These are phyloP conservation scores for Pygocentrus nattereri DNA, from an alignment of 2,797 vertebrate genomes.

Conservation along the genomic window DNA sequence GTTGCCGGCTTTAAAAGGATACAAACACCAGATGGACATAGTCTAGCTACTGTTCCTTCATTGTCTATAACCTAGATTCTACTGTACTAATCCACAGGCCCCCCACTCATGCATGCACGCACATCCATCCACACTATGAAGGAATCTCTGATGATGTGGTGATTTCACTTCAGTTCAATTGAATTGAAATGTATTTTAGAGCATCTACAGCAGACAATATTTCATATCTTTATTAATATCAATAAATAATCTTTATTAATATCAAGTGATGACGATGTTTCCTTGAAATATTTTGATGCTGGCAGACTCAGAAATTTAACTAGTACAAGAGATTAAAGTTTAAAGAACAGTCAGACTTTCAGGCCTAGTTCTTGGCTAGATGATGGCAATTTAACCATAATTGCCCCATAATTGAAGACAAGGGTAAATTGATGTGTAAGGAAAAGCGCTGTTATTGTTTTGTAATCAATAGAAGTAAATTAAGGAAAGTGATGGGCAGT, in stretches of 20 bases:
- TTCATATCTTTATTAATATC: not conserved
- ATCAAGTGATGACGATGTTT: not conserved
- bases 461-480: not conserved
- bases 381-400: not conserved
- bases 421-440: not conserved
- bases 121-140: slow-evolving; percentile 10
- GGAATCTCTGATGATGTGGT: slow-evolving; percentile 12
- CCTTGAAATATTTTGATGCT: slow-evolving; percentile 11
- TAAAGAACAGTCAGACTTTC: not conserved
- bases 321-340: not conserved
- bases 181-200: too few species aligned
- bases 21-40: slow-evolving; percentile 84
- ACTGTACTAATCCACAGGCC: slow-evolving; percentile 75
- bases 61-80: slow-evolving; percentile 82
- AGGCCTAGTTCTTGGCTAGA: not conserved
- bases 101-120: not conserved
- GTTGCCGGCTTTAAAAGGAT: slow-evolving; percentile 61
- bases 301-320: not conserved
- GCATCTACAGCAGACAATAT: not conserved
- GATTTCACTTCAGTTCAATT: not conserved
- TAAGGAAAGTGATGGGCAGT: slow-evolving; percentile 15
- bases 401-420: not conserved
- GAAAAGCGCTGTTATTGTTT: slow-evolving; percentile 7
- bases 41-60: slow-evolving; percentile 53
- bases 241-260: not conserved